These are phyloP conservation scores for Acanthisitta chloris DNA, from an alignment of 2,113 vertebrate genomes.

Conservation along the genomic window DNA sequence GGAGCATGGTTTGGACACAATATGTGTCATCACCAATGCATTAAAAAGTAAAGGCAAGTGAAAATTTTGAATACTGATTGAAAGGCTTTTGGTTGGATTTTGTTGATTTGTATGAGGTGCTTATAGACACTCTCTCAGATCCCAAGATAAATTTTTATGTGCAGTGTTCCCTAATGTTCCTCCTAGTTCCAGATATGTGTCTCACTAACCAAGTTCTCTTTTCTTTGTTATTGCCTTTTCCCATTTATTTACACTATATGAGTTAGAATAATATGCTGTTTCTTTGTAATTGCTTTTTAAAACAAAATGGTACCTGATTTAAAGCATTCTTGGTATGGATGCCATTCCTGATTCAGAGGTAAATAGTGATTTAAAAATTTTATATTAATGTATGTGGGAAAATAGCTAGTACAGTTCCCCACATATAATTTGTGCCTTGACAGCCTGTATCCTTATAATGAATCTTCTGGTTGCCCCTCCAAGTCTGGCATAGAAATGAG, in stretches of 20 bases:
- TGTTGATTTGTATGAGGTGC: not conserved
- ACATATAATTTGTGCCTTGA: not conserved
- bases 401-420: not conserved
- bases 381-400: not conserved
- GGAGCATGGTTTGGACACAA: not conserved
- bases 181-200: not conserved
- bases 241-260: not conserved
- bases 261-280: not conserved
- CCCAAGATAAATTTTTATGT: not conserved
- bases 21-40: not conserved
- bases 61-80: not conserved
- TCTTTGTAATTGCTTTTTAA: not conserved
- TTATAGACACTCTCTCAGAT: not conserved
- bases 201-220: not conserved
- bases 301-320: not conserved
- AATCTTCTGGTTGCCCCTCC: not conserved
- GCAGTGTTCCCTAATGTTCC: not conserved
- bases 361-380: not conserved
- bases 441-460: not conserved
- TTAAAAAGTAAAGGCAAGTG: not conserved
- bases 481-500: not conserved
- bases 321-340: not conserved
- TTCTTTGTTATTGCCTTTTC: not conserved
- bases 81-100: not conserved
- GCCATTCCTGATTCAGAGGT: not conserved